phyloP scores from a whole-genome alignment of 1,140 invertebrate genomes.

The Amyelois transitella region DNA sequence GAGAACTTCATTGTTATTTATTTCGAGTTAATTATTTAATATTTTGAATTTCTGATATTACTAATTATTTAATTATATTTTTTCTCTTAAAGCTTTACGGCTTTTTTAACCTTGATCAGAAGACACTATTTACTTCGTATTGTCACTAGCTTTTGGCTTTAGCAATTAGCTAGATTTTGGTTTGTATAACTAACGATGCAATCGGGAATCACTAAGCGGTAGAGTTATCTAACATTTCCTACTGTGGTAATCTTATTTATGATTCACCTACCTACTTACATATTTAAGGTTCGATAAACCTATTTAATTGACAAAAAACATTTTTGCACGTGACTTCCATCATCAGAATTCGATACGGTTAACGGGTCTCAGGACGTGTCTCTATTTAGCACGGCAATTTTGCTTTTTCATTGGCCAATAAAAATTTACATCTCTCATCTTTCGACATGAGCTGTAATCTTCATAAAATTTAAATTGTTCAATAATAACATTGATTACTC shows the following conservation, averaged over 20 bases:
- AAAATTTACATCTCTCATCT: background rate
- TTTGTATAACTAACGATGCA: too few relatives aligned
- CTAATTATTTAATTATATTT: too few relatives aligned
- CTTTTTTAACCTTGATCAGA: too few relatives aligned
- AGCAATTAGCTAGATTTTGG: too few relatives aligned
- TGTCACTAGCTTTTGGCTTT: too few relatives aligned
- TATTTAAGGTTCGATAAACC: background rate
- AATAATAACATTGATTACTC: background rate
- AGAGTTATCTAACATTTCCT: too few relatives aligned
- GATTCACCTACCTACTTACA: background rate
- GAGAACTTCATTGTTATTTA: too few relatives aligned
- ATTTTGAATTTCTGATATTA: too few relatives aligned
- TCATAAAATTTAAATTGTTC: constrained; percentile 2
- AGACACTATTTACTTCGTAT: too few relatives aligned
- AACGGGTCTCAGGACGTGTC: background rate
- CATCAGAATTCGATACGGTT: background rate
- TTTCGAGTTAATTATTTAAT: too few relatives aligned
- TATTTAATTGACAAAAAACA: background rate
- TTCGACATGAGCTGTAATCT: background rate
- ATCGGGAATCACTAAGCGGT: too few relatives aligned
- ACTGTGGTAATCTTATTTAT: background rate
- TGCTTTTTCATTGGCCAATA: background rate
- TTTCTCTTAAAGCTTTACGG: too few relatives aligned
- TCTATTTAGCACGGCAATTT: background rate
- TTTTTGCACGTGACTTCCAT: background rate